Conservation (phyloP, 64 coral and sea anemone genomes). For the Acropora yongei region DNA sequence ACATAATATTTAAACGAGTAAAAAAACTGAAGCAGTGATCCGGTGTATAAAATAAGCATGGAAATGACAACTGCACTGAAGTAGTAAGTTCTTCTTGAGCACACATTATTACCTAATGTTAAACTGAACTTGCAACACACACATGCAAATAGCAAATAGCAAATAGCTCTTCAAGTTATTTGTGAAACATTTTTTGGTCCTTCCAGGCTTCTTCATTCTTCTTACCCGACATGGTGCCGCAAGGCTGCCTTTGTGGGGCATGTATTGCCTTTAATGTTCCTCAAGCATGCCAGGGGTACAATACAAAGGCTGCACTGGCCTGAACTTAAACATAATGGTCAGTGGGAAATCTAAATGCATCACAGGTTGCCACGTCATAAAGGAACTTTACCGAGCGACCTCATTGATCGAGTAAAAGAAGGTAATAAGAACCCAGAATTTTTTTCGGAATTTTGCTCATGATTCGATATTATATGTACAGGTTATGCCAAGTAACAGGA, state of each 20-base stretch:
- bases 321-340: not conserved
- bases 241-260: not conserved
- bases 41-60: not conserved
- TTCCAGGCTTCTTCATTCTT: not conserved
- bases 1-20: not conserved
- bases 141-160: not conserved
- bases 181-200: not conserved
- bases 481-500: too few relatives aligned
- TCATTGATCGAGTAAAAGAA: not conserved
- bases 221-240: not conserved
- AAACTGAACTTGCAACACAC: not conserved
- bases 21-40: not conserved
- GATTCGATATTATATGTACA: too few relatives aligned
- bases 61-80: too few relatives aligned
- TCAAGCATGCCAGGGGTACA: not conserved
- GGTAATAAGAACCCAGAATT: not conserved
- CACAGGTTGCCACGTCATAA: not conserved
- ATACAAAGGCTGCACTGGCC: not conserved
- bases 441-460: too few relatives aligned
- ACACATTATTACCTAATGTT: too few relatives aligned
- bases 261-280: not conserved
- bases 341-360: not conserved
- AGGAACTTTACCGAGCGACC: not conserved
- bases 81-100: too few relatives aligned
- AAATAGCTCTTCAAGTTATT: too few relatives aligned